phyloP scores from a whole-genome alignment of 2,797 vertebrate genomes.

The Diplodus sargus region DNA sequence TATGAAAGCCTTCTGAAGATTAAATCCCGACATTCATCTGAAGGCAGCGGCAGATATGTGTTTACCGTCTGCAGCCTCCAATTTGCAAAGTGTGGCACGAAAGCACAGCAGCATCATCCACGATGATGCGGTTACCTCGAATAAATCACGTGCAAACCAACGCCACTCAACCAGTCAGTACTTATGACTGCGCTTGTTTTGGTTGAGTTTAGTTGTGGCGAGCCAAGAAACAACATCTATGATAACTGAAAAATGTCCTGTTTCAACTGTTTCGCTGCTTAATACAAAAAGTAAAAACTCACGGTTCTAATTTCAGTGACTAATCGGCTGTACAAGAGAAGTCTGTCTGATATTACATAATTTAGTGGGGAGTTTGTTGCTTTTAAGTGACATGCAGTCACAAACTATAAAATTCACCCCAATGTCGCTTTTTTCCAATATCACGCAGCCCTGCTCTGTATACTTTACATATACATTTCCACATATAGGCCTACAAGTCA shows the following conservation, averaged over 20 bases:
- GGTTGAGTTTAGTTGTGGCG: neutral
- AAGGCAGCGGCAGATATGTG: constrained; percentile 12
- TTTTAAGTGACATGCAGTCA: too few relatives aligned
- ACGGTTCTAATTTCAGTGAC: too few relatives aligned
- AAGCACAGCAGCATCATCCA: neutral
- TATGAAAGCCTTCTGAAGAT: neutral
- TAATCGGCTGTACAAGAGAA: too few relatives aligned
- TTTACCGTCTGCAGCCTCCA: constrained; percentile 7
- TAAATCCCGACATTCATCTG: neutral
- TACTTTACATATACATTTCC: neutral
- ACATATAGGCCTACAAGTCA: neutral
- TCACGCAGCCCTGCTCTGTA: too few relatives aligned
- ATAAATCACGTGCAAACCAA: constrained; percentile 11
- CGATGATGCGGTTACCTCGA: constrained; percentile 22
- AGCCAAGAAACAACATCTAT: neutral
- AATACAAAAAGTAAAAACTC: too few relatives aligned
- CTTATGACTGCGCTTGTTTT: constrained; percentile 6
- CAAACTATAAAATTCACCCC: too few relatives aligned
- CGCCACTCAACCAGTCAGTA: constrained; percentile 10
- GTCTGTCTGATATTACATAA: too few relatives aligned
- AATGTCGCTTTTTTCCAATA: too few relatives aligned
- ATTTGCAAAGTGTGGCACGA: constrained; percentile 4
- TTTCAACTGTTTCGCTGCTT: too few relatives aligned
- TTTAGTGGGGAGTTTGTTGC: too few relatives aligned
- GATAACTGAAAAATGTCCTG: too few relatives aligned